Evolutionary conservation across 2,113 vertebrate species (phyloP).

Genomic region (Columbina picui): DNA sequence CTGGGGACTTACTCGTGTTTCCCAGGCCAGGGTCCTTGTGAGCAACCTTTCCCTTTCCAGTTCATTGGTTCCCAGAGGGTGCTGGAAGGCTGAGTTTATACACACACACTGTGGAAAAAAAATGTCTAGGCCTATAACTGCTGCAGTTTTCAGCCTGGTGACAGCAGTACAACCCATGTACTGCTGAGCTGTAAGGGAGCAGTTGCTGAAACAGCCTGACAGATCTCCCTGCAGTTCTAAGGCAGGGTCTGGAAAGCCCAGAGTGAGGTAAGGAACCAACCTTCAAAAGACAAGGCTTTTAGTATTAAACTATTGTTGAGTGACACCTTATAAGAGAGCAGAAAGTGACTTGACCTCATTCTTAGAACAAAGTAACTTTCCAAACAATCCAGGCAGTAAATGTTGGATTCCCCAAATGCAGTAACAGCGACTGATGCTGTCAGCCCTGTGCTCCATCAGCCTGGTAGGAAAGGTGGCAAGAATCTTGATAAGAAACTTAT

Average conservation of each 20-base stretch:
- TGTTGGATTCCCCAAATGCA: background rate
- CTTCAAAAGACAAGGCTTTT: background rate
- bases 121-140: background rate
- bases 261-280: background rate
- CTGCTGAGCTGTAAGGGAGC: background rate
- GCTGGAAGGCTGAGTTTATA: background rate
- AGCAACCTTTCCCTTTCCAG: background rate
- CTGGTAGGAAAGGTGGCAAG: background rate
- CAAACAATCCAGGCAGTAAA: background rate
- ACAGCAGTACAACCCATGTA: background rate
- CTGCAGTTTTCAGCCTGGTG: background rate
- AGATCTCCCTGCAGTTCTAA: background rate
- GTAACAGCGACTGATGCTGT: background rate
- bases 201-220: background rate
- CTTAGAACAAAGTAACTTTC: background rate
- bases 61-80: background rate
- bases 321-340: background rate
- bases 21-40: background rate
- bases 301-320: background rate
- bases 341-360: background rate
- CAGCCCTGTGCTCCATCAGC: background rate
- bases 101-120: background rate
- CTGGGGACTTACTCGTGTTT: background rate
- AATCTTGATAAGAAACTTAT: background rate
- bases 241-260: background rate